phyloP scores from a whole-genome alignment of 2,888 invertebrate species.

The Polydrusus cervinus region DNA sequence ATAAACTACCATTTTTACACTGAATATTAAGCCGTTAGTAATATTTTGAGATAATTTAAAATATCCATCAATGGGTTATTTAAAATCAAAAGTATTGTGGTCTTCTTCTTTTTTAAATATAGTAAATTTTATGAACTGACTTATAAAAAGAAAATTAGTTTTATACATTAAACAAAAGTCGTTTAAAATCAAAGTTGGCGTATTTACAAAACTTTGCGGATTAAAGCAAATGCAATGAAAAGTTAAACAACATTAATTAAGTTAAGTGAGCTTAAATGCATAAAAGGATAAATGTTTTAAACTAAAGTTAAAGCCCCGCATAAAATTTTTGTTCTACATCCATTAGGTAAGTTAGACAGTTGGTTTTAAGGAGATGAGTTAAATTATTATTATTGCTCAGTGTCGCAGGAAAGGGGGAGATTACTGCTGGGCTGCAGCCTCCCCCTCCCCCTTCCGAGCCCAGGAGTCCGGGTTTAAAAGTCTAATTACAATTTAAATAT shows the following conservation, averaged over 20 bases:
- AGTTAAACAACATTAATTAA: conserved; percentile 25
- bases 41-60: too few species aligned
- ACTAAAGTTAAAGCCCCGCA: background rate
- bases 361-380: background rate
- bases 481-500: too few species aligned
- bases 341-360: background rate
- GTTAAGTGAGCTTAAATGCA: conserved; percentile 15
- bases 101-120: too few species aligned
- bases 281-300: conserved; percentile 19
- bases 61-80: too few species aligned
- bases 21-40: too few species aligned
- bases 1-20: too few species aligned
- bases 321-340: background rate
- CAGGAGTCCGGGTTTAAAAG: too few species aligned
- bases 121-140: background rate
- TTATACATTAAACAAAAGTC: conserved; percentile 14
- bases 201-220: conserved; percentile 16
- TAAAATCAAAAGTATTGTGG: too few species aligned
- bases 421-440: too few species aligned
- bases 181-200: conserved; percentile 17
- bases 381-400: too few species aligned
- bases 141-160: background rate
- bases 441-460: too few species aligned
- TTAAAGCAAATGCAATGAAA: conserved; percentile 25
- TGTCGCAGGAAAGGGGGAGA: too few species aligned